Evolutionary conservation across 2,888 invertebrate genomes (phyloP), one percentile per base, ranked within the genome.

Genomic region (Frankliniella fusca): DNA sequence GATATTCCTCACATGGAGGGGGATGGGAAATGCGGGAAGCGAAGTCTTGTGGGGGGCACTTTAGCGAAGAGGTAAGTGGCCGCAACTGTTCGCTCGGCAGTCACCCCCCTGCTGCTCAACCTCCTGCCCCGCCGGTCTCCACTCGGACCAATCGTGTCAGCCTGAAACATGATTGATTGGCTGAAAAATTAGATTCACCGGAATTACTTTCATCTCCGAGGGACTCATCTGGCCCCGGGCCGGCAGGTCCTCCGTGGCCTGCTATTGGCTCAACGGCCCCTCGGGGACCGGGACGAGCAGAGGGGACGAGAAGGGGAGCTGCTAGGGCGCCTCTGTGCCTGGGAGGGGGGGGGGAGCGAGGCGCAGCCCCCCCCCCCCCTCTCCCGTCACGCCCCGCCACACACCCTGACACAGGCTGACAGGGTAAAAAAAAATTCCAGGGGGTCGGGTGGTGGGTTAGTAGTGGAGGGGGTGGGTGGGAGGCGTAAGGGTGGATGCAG

Each of bases 161-260:
- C 15, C 61, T 20, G 61, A 61, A n/a, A 27, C 70, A 27, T 76
- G 70, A 76, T 76, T 76, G 70, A 76, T 76, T 76, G 27, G 70
- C 12, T 27, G 70, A 76, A 76, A 23, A 76, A 76, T 76, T 76
- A 76, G 70, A 27, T 76, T 76, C 70, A 12, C 23, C 27, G 70
- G 27, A 27, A 76, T 76, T 76, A 27, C 70, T 76, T 76, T 23
- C 27, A 27, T 76, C 27, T 27, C 27, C 23, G 23, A 27, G n/a
- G 27, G 70, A 76, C 70, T 76, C 70, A 76, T 76, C 70, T 76
- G 70, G 27, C n/a, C 27, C 27, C 23, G 70, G 70, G 11, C 70
- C 27, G 61, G 61, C 15, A 11, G 15, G 61, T 18, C 15, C 54
- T 7, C 38, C 38, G 38, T 38, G 38, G 38, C 38, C 5, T 38